phyloP scores from a whole-genome alignment of 2,888 invertebrate genomes.

The Catocala sponsa region DNA sequence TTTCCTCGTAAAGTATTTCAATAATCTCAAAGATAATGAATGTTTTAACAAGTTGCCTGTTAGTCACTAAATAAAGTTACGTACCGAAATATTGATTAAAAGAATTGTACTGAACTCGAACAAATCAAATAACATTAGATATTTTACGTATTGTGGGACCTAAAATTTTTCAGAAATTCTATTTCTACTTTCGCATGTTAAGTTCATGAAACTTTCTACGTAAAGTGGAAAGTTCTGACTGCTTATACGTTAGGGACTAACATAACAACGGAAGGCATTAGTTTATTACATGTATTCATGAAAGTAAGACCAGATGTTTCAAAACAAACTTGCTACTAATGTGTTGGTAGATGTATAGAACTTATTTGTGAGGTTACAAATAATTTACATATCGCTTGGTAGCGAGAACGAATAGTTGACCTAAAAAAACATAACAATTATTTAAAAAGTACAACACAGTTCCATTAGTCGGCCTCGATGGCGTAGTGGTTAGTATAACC shows the following conservation, averaged over 20 bases:
- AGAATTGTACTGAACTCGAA: neutral
- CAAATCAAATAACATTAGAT: neutral
- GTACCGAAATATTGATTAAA: neutral
- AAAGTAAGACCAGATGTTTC: too few species aligned
- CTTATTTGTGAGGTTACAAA: too few species aligned
- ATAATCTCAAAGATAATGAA: too few species aligned
- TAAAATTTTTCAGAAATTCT: neutral
- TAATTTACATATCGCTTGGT: too few species aligned
- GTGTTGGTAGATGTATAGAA: too few species aligned
- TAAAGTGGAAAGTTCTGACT: neutral
- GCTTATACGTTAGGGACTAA: too few species aligned
- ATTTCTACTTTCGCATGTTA: neutral
- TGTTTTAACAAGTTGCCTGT: neutral
- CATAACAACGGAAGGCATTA: too few species aligned
- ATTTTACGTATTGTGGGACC: neutral
- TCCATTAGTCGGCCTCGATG: too few species aligned
- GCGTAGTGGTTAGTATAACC: too few species aligned
- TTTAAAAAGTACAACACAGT: constrained; percentile 18
- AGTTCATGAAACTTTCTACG: constrained; percentile 1
- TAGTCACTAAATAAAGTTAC: neutral
- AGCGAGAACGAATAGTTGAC: too few species aligned
- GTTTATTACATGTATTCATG: neutral
- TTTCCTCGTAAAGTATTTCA: too few species aligned
- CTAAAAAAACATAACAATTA: neutral
- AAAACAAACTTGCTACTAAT: too few species aligned